phyloP scores from a whole-genome alignment of 2,797 vertebrate genomes.

The Sciurus vulgaris region DNA sequence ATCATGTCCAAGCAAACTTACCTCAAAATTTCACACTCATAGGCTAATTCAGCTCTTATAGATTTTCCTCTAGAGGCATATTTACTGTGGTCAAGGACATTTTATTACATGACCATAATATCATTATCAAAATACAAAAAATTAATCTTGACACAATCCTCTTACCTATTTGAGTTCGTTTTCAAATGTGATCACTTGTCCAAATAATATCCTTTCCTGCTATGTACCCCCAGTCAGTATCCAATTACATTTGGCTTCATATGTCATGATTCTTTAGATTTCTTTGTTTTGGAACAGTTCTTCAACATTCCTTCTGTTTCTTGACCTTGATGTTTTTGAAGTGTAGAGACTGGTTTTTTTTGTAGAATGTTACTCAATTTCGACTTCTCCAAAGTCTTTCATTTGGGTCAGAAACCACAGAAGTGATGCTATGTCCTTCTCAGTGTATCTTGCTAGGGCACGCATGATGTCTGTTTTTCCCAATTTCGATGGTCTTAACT shows the following conservation, averaged over 20 bases:
- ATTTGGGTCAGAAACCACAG: not conserved
- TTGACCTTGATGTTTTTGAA: not conserved
- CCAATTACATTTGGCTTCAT: not conserved
- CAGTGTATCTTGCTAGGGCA: not conserved
- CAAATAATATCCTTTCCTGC: not conserved
- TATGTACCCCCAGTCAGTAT: too few relatives aligned
- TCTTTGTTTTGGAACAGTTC: not conserved
- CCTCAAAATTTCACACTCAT: fast-evolving
- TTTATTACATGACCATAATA: not conserved
- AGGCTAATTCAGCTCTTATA: not conserved
- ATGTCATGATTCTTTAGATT: not conserved
- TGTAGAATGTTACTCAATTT: not conserved
- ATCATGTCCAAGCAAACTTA: not conserved
- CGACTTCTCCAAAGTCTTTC: not conserved
- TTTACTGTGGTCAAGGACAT: not conserved
- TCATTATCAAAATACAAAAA: not conserved
- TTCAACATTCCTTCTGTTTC: not conserved
- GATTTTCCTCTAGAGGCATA: not conserved
- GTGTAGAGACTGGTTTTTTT: not conserved
- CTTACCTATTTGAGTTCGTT: not conserved
- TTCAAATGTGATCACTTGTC: not conserved
- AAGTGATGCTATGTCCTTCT: not conserved
- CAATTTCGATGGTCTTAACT: not conserved
- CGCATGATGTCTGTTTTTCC: not conserved
- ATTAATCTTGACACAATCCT: not conserved